phyloP scores from a whole-genome alignment of 2,797 vertebrate genomes.

The Paratrypauchen microcephalus region DNA sequence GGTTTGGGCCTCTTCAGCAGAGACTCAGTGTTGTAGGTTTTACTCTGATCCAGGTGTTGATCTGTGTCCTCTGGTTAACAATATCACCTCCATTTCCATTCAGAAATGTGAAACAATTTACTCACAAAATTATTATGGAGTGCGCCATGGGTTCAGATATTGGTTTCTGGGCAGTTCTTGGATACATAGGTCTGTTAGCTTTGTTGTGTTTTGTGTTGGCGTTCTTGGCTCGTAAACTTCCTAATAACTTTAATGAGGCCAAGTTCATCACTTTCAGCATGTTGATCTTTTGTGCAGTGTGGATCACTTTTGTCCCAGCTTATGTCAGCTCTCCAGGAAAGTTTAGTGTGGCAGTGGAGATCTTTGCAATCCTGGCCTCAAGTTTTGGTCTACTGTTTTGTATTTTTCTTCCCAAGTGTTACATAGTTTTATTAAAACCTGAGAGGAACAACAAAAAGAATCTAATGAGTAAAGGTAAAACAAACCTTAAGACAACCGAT shows the following conservation, averaged over 20 bases:
- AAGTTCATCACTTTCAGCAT: conserved; percentile 80
- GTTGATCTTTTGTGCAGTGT: conserved; percentile 78
- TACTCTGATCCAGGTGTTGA: conserved; percentile 27
- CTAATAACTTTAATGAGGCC: conserved; percentile 78
- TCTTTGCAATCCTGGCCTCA: conserved; percentile 75
- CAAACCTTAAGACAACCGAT: background rate
- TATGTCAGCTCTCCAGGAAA: conserved; percentile 80
- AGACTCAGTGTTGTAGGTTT: conserved; percentile 70
- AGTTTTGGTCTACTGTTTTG: conserved; percentile 71
- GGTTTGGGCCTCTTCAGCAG: conserved; percentile 76
- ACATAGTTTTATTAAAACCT: conserved; percentile 69
- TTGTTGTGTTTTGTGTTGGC: conserved; percentile 72
- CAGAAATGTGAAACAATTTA: conserved; percentile 57
- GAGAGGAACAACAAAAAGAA: conserved; percentile 59
- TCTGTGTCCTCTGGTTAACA: conserved; percentile 67
- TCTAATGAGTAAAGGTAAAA: conserved; percentile 40
- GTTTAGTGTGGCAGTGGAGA: conserved; percentile 75
- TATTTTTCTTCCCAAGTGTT: conserved; percentile 78
- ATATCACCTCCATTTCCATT: conserved; percentile 64
- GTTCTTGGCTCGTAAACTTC: conserved; percentile 74
- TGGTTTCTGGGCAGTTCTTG: conserved; percentile 72
- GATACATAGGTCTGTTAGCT: conserved; percentile 74
- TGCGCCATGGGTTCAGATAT: conserved; percentile 65
- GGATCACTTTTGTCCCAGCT: conserved; percentile 79
- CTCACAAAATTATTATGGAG: conserved; percentile 69